Evolutionary conservation across 1,140 invertebrate genomes (phyloP), one percentile per base, ranked within the genome.

Genomic region (Eciton burchellii): DNA sequence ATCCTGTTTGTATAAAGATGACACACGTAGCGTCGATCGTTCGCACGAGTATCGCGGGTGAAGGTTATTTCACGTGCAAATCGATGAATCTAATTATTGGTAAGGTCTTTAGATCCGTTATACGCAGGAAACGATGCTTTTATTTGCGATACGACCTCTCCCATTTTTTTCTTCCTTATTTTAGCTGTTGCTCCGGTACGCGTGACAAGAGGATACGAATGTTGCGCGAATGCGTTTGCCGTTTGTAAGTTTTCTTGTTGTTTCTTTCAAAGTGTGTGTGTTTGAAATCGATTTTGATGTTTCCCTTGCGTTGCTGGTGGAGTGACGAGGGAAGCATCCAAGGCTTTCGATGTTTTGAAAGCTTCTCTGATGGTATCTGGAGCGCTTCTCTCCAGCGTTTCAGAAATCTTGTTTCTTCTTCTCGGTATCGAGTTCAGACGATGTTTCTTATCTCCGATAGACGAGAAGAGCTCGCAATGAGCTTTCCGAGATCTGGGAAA

Each of bases 81-180:
- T 3, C 5, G 24, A n/a, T 14, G 29, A 1, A 16, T 83, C 21
- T 54, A 43, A 57, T 84, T 16, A 57, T 5, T 76, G 85, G 85
- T 86, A 87, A 87, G 85, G 19, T 1, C n/a, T 56, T 49, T 45
- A 29, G 19, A 16, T 35, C 60, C 12, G 12, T 57, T 45, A 41
- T 6, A 70, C 29, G 26, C 59, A 45, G 54, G 45, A 9, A 43
- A 6, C 41, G 3, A 5, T 3, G 11, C 35, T 73, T 81, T 81
- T 41, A 60, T 81, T 81, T 73, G 49, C 45, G 14, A 66, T 54
- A 8, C 5, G 35, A 41, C 6, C 5, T 0, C 54, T n/a, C n/a
- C n/a, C n/a, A n/a, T n/a, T n/a, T n/a, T 62, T 41, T 52, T 8
- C 41, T 65, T 71, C 29, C 24, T 21, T 11, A 70, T 74, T 24